Base-by-base conservation (phyloP, 2,888 invertebrate genomes). In the Erebia palarica region DNA sequence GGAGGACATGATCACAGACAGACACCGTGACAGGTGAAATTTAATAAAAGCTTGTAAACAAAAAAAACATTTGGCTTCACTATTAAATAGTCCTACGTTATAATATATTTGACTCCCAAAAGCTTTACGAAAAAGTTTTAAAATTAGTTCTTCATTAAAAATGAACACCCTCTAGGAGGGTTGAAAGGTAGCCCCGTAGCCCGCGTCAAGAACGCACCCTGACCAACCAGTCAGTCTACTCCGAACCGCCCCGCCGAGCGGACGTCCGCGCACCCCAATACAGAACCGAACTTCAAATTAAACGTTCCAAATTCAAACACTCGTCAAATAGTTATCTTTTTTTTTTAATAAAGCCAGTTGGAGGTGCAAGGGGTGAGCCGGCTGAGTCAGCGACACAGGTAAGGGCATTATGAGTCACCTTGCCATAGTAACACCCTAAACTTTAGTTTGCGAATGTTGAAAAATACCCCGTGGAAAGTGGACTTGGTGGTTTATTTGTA, bases 381-480 rank as follows among this genome's bases (percentile, higher is more conserved):
- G 89, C 86, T 88, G 89, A 91, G 84, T 89, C 88, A 91, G 87
- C 87, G 84, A 81, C 86, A 85, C 81, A 91, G 91, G 92, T 91
- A 58, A 58, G 57, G 57, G 57, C 57, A 49, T 63, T 49, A 86
- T 87, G 92, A 92, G 84, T 91, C 92, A 84, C 81, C 85, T 90
- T 82, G 84, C 87, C 91, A 92, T 92, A 92, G 92, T 89, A 92
- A 92, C 92, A 79, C 92, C 92, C 91, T 85, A 79, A 76, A 84
- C 82, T 82, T 84, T 36, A 85, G 79, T 81, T 76, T 67, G 75
- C 74, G 75, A 80, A 77, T 77, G 78, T 71, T 47, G 72, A 72
- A 65, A 70, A 69, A 70, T 69, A 69, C 60, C 67, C 67, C 53
- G 69, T 49, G 71, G 65, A 75, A 75, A 72, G 74, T 73, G 73